Percentiles rank a stretch among this genome's conserved stretches.
These are phyloP conservation scores for Halictus rubicundus DNA, from an alignment of 1,140 invertebrate species.

Conservation along the genomic window DNA sequence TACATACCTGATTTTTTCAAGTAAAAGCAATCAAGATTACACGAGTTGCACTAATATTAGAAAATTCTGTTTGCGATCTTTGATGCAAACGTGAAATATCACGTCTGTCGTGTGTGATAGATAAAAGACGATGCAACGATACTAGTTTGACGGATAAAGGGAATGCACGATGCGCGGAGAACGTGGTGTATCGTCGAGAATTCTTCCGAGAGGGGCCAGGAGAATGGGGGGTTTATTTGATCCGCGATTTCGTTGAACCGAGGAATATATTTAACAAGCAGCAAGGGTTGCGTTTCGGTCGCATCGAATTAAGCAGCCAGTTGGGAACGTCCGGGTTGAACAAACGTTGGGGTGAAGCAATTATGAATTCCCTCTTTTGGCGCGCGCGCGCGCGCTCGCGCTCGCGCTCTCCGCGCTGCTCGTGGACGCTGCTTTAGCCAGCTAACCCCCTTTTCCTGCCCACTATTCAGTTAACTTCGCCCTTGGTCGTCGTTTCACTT, in stretches of 20 bases:
- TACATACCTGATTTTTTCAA: no score
- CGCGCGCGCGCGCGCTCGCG: slow-evolving; percentile 4
- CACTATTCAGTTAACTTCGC: slow-evolving; percentile 69
- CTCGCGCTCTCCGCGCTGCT: background rate
- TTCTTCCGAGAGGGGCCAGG: no score
- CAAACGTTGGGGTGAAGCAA: slow-evolving; percentile 61
- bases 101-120: no score
- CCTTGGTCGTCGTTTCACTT: slow-evolving; percentile 46
- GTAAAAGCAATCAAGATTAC: no score
- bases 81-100: no score
- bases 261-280: slow-evolving; percentile 35
- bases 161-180: no score
- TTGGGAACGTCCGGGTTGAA: slow-evolving; percentile 57
- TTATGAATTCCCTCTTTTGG: slow-evolving; percentile 72
- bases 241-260: slow-evolving; percentile 40
- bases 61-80: no score
- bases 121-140: no score
- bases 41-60: no score
- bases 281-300: background rate
- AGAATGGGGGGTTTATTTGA: slow-evolving; percentile 20
- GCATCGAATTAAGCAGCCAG: slow-evolving; percentile 53
- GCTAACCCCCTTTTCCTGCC: slow-evolving; percentile 52
- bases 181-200: background rate
- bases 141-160: no score
- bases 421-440: slow-evolving; percentile 58